Conservation (phyloP, 2,113 vertebrate genomes). For the Pimephales promelas region DNA sequence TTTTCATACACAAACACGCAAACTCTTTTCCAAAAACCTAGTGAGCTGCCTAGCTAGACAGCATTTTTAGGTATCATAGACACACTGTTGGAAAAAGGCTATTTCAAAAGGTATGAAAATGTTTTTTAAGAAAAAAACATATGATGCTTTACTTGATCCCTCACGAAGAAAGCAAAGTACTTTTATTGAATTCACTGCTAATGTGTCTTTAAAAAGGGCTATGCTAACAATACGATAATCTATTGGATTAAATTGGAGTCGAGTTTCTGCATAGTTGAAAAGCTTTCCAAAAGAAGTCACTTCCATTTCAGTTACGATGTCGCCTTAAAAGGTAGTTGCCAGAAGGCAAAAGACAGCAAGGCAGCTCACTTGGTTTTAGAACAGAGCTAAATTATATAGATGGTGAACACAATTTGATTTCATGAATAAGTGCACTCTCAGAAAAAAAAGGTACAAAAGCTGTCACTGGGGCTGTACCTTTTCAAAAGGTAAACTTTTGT, state of each 20-base stretch:
- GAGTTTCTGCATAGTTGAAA: neutral
- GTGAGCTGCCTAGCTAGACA: neutral
- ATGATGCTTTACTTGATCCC: too few species aligned
- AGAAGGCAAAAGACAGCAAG: neutral
- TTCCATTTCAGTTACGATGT: neutral
- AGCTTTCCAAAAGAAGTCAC: neutral
- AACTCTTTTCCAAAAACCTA: constrained; percentile 35
- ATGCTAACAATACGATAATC: neutral
- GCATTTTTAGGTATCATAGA: neutral
- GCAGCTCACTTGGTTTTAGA: neutral
- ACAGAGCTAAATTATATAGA: constrained; percentile 10
- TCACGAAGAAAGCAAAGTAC: too few species aligned
- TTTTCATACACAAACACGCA: constrained; percentile 29
- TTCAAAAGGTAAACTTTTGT: too few species aligned
- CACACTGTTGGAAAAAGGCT: too few species aligned
- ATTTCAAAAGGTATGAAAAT: too few species aligned
- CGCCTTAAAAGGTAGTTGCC: neutral
- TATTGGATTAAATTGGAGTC: neutral
- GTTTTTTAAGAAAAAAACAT: too few species aligned
- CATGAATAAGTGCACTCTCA: neutral
- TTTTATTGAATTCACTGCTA: too few species aligned
- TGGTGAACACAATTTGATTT: constrained; percentile 54
- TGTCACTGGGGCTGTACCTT: too few species aligned
- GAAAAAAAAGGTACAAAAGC: too few species aligned
- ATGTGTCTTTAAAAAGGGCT: too few species aligned